Conservation (phyloP, 2,888 invertebrate species). For the Troilus luridus region DNA sequence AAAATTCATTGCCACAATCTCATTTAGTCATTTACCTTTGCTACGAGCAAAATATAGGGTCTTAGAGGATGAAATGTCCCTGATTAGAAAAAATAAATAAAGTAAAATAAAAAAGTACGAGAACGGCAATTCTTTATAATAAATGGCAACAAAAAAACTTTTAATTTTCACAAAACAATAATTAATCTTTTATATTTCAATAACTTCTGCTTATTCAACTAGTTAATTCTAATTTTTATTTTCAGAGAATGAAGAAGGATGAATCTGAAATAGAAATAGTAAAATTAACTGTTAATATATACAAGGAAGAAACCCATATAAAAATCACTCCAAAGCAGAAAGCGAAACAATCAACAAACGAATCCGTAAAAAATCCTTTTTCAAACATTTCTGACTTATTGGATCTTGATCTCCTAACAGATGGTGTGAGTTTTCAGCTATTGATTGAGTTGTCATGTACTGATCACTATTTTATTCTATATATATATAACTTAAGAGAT, state of each 20-base stretch:
- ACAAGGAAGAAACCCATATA: neutral
- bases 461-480: neutral
- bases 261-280: conserved; percentile 9
- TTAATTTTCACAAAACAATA: too few relatives aligned
- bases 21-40: too few relatives aligned
- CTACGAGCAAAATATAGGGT: too few relatives aligned
- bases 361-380: conserved; percentile 63
- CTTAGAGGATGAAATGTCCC: too few relatives aligned
- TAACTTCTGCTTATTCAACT: neutral
- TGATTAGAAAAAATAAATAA: too few relatives aligned
- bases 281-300: neutral
- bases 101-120: too few relatives aligned
- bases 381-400: conserved; percentile 71
- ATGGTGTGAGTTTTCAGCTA: conserved; percentile 69
- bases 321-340: neutral
- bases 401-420: conserved; percentile 76
- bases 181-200: too few relatives aligned
- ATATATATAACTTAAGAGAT: neutral
- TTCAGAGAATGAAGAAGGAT: neutral
- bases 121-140: too few relatives aligned
- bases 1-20: too few relatives aligned
- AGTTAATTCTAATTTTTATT: neutral
- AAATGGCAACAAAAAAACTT: too few relatives aligned
- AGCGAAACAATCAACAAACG: too few relatives aligned
- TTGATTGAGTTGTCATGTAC: neutral